Evolutionary conservation across 1,140 invertebrate genomes (phyloP).

Genomic region (Homalodisca vitripennis): DNA sequence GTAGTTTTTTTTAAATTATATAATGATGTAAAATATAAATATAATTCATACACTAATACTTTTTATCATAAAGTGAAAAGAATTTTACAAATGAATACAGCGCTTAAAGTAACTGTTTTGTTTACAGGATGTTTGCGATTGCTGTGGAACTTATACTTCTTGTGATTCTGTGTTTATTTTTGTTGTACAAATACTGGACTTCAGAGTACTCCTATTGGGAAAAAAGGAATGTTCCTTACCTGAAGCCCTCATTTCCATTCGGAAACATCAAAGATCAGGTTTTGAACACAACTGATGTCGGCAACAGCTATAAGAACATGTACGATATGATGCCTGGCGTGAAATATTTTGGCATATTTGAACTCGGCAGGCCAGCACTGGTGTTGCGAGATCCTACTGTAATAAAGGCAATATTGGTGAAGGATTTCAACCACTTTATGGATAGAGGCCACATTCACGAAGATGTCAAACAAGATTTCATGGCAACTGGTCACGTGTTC

Average conservation of each 20-base stretch:
- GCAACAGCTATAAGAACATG: neutral
- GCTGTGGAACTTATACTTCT: neutral
- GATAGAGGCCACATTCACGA: slow-evolving; percentile 48
- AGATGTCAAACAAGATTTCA: slow-evolving; percentile 48
- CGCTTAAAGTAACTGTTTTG: too few relatives aligned
- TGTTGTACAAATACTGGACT: neutral
- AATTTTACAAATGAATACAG: too few relatives aligned
- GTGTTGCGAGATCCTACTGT: slow-evolving; percentile 46
- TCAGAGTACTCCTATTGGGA: slow-evolving; percentile 1
- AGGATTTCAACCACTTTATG: slow-evolving; percentile 56
- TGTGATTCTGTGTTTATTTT: neutral
- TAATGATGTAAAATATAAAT: too few relatives aligned
- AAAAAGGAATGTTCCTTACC: neutral
- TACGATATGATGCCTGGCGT: neutral
- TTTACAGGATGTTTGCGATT: too few relatives aligned
- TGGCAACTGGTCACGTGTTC: slow-evolving; percentile 53
- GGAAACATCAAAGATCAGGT: neutral
- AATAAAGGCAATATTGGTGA: slow-evolving; percentile 52
- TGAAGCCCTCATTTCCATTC: neutral
- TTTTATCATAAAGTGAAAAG: too few relatives aligned
- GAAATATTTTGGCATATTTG: slow-evolving; percentile 7
- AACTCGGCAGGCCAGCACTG: neutral
- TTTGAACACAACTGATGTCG: neutral
- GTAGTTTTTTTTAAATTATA: too few relatives aligned
- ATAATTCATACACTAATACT: too few relatives aligned